Evolutionary conservation across 2,113 vertebrate species (phyloP), one percentile per base, ranked within the genome.

Genomic region (Pipra filicauda): DNA sequence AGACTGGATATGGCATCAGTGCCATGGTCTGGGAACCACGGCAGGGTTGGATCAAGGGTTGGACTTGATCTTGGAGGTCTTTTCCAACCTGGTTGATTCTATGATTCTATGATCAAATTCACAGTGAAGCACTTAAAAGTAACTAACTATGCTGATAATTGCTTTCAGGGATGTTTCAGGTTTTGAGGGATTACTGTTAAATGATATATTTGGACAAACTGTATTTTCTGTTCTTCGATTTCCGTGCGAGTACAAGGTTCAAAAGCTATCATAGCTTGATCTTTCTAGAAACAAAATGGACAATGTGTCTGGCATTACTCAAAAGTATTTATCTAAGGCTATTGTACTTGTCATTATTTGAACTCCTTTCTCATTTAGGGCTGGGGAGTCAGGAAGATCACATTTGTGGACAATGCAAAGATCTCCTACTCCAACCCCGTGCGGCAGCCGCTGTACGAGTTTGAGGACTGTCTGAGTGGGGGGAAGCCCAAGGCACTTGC

Each of bases 391-490:
- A 98, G 99, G 97, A 99, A 98, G 93, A 98, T 99, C 96, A 99
- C 99, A 0, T 99, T 99, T 96, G 99, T 99, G 92, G 99, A 99
- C 98, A 99, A 99, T 19, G 99, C 99, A 15, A 99, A 98, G 97
- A 99, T 99, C 97, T 99, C 99, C 9, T 99, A 99, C 95, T 99
- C 99, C 39, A 99, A 99, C 92, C 99, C 99, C 1, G 99, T 99
- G 35, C 98, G 99, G 18, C 99, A 99, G 96, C 98, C 99, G 0
- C 98, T 99, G 15, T 99, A 99, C 37, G 99, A 99, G 86, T 99
- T 99, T 62, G 99, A 99, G 94, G 99, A 99, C 84, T 99, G 99
- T 95, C 98, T 99, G 3, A 96, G 84, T 2, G 99, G 99, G 52
- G 99, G 99, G 20, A 99, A 99, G 84, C 96, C 98, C 31, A 99